Conservation (phyloP, 2,888 invertebrate genomes). For the Dinocampus coccinellae region DNA sequence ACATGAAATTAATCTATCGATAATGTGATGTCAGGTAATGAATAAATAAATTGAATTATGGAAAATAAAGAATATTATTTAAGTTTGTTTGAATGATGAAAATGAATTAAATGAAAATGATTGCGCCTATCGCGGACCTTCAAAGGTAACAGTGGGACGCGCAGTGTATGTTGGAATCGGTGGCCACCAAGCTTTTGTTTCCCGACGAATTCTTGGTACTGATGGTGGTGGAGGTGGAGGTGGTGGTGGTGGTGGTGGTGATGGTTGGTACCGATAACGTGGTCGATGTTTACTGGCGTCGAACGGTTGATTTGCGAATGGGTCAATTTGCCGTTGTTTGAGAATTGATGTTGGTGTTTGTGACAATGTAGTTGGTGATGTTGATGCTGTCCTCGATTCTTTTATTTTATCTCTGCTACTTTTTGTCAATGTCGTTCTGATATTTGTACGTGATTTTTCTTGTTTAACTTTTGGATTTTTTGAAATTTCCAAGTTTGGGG, state of each 20-base stretch:
- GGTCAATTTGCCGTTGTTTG: conserved; percentile 65
- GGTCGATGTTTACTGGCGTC: conserved; percentile 84
- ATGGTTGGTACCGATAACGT: conserved; percentile 82
- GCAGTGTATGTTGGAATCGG: conserved; percentile 71
- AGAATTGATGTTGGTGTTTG: conserved; percentile 67
- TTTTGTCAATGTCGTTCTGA: conserved; percentile 39
- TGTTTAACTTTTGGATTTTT: conserved; percentile 21
- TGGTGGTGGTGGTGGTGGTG: conserved; percentile 73
- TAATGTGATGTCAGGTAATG: not conserved
- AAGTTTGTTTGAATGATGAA: not conserved
- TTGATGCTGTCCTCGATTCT: conserved; percentile 43
- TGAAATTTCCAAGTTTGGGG: conserved; percentile 58
- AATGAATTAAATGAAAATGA: conserved; percentile 26
- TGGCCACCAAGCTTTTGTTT: conserved; percentile 70
- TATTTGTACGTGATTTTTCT: conserved; percentile 24
- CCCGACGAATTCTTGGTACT: conserved; percentile 64
- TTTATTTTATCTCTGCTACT: conserved; percentile 26
- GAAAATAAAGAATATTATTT: not conserved
- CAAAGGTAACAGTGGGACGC: conserved; percentile 80
- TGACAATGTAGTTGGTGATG: conserved; percentile 51
- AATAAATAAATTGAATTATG: not conserved
- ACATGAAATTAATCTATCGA: not conserved
- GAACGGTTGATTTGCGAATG: conserved; percentile 78
- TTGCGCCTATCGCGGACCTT: conserved; percentile 72
- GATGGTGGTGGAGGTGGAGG: conserved; percentile 66